Percentiles rank a stretch among this genome's conserved stretches.
Conservation (phyloP, 2,113 vertebrate species). For the Percopsis transmontana region DNA sequence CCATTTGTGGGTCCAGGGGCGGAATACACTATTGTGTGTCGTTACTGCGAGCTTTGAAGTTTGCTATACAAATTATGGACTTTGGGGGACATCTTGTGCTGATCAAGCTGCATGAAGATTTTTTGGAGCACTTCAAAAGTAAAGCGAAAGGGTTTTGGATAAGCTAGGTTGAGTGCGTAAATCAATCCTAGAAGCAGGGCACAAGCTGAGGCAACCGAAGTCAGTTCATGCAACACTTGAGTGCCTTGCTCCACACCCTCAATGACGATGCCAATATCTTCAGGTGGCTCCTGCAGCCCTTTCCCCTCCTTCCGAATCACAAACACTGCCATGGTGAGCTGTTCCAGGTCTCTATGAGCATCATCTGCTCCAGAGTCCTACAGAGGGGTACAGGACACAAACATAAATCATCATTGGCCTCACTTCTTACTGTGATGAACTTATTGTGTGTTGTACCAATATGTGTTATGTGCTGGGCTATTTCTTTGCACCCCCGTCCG, state of each 20-base stretch:
- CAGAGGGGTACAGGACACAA: no score
- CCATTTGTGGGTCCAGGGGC: no score
- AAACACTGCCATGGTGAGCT: conserved; percentile 30
- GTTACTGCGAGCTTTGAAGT: no score
- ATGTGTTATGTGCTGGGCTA: no score
- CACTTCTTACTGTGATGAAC: no score
- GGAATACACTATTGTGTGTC: no score
- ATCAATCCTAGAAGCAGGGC: conserved; percentile 22
- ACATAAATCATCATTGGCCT: no score
- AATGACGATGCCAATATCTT: conserved; percentile 30
- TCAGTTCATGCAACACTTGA: conserved; percentile 24
- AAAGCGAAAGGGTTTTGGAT: conserved; percentile 7
- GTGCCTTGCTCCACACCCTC: conserved; percentile 24
- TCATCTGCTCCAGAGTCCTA: no score
- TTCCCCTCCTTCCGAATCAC: conserved; percentile 20
- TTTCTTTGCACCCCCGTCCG: no score
- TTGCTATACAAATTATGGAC: conserved; percentile 10
- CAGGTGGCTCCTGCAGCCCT: conserved; percentile 19
- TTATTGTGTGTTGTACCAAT: no score
- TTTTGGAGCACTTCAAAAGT: conserved; percentile 23
- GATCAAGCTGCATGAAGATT: conserved; percentile 24
- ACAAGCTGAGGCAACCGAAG: conserved; percentile 24
- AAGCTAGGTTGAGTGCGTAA: conserved; percentile 23
- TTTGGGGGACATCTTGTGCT: conserved; percentile 27
- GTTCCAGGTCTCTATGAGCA: no score